A percentile compares a stretch with the other conserved stretches of the same genome.
These are phyloP conservation scores for Aphodius sticticus DNA, from an alignment of 2,888 invertebrate species.

Conservation along the genomic window DNA sequence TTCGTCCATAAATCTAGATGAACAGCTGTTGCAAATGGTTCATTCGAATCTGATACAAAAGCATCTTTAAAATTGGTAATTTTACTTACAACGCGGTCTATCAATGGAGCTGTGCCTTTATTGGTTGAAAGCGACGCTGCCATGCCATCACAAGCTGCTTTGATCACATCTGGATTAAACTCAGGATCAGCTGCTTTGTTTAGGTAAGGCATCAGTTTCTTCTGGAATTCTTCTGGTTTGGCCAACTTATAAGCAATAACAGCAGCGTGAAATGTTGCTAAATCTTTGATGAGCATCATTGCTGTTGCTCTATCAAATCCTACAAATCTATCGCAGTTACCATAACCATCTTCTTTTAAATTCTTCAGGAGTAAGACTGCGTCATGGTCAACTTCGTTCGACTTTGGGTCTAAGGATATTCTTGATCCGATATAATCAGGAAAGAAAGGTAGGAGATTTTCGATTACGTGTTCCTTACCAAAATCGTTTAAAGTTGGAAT, in stretches of 20 bases:
- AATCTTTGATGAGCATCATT: slow-evolving; percentile 56
- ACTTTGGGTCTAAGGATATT: slow-evolving; percentile 45
- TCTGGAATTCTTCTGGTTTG: slow-evolving; percentile 56
- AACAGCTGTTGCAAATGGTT: slow-evolving; percentile 21
- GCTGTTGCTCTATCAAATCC: slow-evolving; percentile 62
- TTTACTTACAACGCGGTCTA: slow-evolving; percentile 10
- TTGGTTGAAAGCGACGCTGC: slow-evolving; percentile 30
- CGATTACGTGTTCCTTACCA: slow-evolving; percentile 54
- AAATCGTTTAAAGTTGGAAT: slow-evolving; percentile 59
- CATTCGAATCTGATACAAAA: neutral
- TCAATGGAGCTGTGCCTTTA: slow-evolving; percentile 10
- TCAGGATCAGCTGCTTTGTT: slow-evolving; percentile 21
- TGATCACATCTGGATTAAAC: slow-evolving; percentile 36
- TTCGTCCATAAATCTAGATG: slow-evolving; percentile 29
- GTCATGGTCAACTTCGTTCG: slow-evolving; percentile 59
- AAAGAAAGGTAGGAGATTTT: slow-evolving; percentile 50
- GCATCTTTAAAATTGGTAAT: slow-evolving; percentile 5
- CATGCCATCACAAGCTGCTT: slow-evolving; percentile 29
- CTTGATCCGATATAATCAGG: slow-evolving; percentile 63
- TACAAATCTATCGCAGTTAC: slow-evolving; percentile 58
- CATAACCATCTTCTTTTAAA: slow-evolving; percentile 60
- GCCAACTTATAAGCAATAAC: slow-evolving; percentile 62
- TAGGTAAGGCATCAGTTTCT: slow-evolving; percentile 55
- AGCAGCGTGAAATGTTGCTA: slow-evolving; percentile 65
- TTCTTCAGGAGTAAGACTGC: slow-evolving; percentile 66